phyloP scores from a whole-genome alignment of 2,113 vertebrate species.

The Xiphophorus maculatus region DNA sequence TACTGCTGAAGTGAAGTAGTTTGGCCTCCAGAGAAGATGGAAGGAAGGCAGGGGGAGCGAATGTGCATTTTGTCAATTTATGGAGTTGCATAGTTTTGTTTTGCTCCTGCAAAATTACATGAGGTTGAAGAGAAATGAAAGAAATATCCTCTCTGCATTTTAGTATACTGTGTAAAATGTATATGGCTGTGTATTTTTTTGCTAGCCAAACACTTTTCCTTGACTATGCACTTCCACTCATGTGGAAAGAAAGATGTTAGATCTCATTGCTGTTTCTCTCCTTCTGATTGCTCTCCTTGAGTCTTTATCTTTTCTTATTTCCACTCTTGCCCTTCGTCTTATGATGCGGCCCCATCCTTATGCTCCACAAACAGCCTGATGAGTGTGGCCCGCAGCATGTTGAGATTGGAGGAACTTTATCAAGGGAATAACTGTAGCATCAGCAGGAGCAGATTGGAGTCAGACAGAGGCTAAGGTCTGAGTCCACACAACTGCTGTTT shows the following conservation, averaged over 20 bases:
- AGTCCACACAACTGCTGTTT: slow-evolving; percentile 16
- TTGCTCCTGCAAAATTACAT: slow-evolving; percentile 43
- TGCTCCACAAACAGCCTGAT: slow-evolving; percentile 28
- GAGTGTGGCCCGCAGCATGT: slow-evolving; percentile 38
- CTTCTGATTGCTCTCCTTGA: slow-evolving; percentile 50
- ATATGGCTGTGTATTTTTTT: slow-evolving; percentile 12
- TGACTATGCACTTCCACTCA: slow-evolving; percentile 3
- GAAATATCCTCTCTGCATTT: slow-evolving; percentile 24
- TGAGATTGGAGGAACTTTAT: slow-evolving; percentile 28
- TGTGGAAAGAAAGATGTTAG: slow-evolving; percentile 36
- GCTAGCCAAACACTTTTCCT: slow-evolving; percentile 1
- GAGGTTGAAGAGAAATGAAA: slow-evolving; percentile 27
- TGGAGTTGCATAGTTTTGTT: slow-evolving; percentile 20
- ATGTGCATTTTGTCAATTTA: slow-evolving; percentile 29
- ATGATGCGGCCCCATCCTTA: not conserved
- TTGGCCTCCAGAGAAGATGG: slow-evolving; percentile 43
- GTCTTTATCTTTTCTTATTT: slow-evolving; percentile 39
- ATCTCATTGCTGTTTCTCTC: slow-evolving; percentile 58
- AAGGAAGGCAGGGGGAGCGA: slow-evolving; percentile 36
- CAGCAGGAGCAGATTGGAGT: slow-evolving; percentile 9
- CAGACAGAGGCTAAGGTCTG: not conserved
- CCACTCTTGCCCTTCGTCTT: slow-evolving; percentile 25
- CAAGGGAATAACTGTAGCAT: not conserved
- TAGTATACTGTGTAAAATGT: slow-evolving; percentile 2
- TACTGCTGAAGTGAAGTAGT: slow-evolving; percentile 45